Evolutionary conservation across 2,797 vertebrate genomes (phyloP).

Genomic region (Spinus pinus): DNA sequence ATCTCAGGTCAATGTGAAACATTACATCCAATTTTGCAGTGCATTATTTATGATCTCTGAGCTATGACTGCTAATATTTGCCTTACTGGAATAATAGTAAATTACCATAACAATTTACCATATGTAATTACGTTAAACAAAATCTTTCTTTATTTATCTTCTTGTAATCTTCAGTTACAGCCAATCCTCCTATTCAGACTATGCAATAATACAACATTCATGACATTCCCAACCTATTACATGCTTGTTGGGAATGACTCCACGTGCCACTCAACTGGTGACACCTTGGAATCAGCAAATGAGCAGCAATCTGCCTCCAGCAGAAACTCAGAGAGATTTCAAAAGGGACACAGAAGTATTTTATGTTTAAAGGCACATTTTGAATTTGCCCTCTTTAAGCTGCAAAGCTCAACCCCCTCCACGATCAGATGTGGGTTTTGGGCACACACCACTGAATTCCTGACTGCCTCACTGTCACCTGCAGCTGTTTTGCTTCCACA

Average conservation of each 20-base stretch:
- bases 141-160: constrained; percentile 36
- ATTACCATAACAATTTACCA: constrained; percentile 48
- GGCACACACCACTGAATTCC: neutral
- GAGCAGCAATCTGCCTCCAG: neutral
- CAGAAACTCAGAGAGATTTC: neutral
- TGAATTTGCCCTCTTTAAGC: neutral
- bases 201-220: neutral
- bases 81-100: constrained; percentile 29
- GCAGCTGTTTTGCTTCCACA: neutral
- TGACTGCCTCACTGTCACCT: rapidly evolving
- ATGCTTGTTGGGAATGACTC: neutral
- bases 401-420: neutral
- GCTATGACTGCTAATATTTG: constrained; percentile 49
- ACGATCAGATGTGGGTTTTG: neutral
- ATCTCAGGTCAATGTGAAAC: constrained; percentile 37
- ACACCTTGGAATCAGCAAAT: neutral
- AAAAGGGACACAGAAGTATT: neutral
- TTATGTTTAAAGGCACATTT: neutral
- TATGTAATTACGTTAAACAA: constrained; percentile 45
- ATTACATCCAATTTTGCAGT: constrained; percentile 4
- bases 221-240: neutral
- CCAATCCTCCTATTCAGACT: neutral
- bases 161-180: constrained; percentile 22
- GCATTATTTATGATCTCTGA: constrained; percentile 46
- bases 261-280: neutral